phyloP scores from a whole-genome alignment of 1,140 invertebrate species.

The Magallana ariakensis region DNA sequence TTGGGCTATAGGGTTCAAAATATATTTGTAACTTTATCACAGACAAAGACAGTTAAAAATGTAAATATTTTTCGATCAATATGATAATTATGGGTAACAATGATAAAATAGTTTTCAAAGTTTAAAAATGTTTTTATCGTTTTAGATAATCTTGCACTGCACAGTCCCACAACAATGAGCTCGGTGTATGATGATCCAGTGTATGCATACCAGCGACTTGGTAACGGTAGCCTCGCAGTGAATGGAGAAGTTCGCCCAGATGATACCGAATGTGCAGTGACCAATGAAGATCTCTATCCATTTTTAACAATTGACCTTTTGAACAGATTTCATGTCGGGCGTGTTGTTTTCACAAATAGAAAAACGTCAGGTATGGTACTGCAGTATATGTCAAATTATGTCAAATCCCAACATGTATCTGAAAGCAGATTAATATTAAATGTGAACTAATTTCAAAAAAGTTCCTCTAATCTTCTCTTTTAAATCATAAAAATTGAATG shows the following conservation, averaged over 20 bases:
- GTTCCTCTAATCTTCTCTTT: no score
- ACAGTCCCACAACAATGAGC: neutral
- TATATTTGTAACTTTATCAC: no score
- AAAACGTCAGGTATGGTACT: neutral
- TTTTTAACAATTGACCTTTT: neutral
- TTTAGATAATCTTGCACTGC: neutral
- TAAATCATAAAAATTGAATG: no score
- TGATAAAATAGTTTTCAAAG: no score
- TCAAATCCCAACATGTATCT: no score
- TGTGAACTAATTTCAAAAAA: no score
- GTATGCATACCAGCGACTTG: neutral
- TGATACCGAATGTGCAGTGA: neutral
- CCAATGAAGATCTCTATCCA: neutral
- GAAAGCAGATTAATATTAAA: no score
- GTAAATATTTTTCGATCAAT: no score
- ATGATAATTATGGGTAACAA: no score
- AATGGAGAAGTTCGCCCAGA: neutral
- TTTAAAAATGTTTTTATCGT: neutral
- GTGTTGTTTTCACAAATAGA: neutral
- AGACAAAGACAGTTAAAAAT: no score
- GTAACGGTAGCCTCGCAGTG: slow-evolving; percentile 2
- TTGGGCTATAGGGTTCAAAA: no score
- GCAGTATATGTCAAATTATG: no score
- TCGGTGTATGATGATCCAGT: neutral
- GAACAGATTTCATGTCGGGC: neutral